Evolutionary conservation across 2,888 invertebrate genomes (phyloP).

Genomic region (Drosophila limbata): DNA sequence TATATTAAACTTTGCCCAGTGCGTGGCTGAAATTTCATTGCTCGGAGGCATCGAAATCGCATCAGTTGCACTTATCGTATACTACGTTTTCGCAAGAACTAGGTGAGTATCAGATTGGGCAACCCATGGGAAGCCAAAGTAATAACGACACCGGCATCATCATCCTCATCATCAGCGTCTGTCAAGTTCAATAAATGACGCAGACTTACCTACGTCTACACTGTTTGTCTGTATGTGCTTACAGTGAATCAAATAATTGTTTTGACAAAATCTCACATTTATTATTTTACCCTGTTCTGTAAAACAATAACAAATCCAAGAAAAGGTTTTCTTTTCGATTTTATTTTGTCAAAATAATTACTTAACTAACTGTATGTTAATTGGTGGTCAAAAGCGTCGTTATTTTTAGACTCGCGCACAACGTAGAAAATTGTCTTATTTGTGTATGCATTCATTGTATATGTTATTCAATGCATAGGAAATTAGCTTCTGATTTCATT

Average conservation of each 20-base stretch:
- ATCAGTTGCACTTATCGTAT: constrained; percentile 83
- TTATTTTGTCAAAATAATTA: background rate
- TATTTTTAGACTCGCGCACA: constrained; percentile 56
- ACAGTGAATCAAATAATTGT: background rate
- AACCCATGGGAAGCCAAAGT: constrained; percentile 57
- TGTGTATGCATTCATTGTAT: constrained; percentile 12
- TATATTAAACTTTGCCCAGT: constrained; percentile 79
- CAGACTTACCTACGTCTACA: constrained; percentile 25
- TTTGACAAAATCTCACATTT: background rate
- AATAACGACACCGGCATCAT: constrained; percentile 50
- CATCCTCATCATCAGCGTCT: constrained; percentile 26
- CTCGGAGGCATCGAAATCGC: constrained; percentile 83
- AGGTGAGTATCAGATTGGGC: constrained; percentile 71
- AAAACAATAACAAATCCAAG: background rate
- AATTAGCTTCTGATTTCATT: constrained; percentile 29
- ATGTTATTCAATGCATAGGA: constrained; percentile 51
- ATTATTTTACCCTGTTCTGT: background rate
- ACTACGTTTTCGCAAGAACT: constrained; percentile 84
- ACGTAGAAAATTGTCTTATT: constrained; percentile 11
- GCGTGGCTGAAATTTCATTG: constrained; percentile 81
- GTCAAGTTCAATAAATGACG: constrained; percentile 64
- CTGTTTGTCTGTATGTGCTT: background rate
- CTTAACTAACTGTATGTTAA: constrained; percentile 19
- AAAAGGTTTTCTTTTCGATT: too few relatives aligned
- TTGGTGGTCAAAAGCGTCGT: constrained; percentile 41